phyloP scores from a whole-genome alignment of 2,113 vertebrate genomes.

The Pagrus major region DNA sequence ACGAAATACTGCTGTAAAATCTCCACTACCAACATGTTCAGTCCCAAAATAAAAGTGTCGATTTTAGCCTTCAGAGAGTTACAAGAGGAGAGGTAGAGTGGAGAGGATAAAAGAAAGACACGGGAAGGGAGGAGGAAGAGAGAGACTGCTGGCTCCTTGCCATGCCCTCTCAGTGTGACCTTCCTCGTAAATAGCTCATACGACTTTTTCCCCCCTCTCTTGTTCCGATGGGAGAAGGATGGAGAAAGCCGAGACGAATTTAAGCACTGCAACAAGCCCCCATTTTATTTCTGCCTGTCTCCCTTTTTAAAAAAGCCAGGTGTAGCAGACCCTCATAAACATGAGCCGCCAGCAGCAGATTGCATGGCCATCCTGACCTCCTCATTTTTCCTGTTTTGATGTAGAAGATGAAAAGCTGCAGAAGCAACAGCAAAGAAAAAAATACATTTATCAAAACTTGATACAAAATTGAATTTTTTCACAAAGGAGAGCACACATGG shows the following conservation, averaged over 20 bases:
- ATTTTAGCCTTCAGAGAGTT: slow-evolving; percentile 31
- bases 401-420: slow-evolving; percentile 1
- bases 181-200: slow-evolving; percentile 87
- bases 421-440: neutral
- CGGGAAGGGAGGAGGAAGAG: slow-evolving; percentile 62
- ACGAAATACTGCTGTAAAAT: neutral
- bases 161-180: slow-evolving; percentile 87
- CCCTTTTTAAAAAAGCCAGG: slow-evolving; percentile 50
- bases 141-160: slow-evolving; percentile 83
- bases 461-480: neutral
- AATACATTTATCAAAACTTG: neutral
- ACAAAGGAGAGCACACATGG: neutral
- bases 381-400: neutral
- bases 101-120: slow-evolving; percentile 47
- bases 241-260: slow-evolving; percentile 68
- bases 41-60: slow-evolving; percentile 30
- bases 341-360: slow-evolving; percentile 5
- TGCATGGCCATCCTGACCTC: neutral
- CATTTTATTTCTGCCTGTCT: slow-evolving; percentile 54
- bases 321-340: slow-evolving; percentile 45
- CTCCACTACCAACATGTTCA: neutral
- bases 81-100: slow-evolving; percentile 50
- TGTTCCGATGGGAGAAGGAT: slow-evolving; percentile 66
- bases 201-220: slow-evolving; percentile 66
- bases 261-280: slow-evolving; percentile 40